phyloP scores from a whole-genome alignment of 1,140 invertebrate species.

The Babylonia areolata region DNA sequence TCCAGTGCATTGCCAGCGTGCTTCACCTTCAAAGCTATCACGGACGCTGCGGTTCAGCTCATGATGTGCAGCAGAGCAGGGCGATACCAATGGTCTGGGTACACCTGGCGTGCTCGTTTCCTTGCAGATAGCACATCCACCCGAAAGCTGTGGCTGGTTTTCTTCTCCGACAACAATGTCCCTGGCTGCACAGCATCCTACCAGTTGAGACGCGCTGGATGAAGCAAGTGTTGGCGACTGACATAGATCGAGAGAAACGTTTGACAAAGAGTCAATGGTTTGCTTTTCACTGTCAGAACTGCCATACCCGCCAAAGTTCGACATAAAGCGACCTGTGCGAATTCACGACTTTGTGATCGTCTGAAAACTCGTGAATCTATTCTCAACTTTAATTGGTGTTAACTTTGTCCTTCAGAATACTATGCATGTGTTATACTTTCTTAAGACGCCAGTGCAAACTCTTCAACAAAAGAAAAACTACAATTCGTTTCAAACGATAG shows the following conservation, averaged over 20 bases:
- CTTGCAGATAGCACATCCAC: not conserved
- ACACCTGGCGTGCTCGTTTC: not conserved
- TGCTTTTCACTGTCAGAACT: not conserved
- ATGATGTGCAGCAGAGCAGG: not conserved
- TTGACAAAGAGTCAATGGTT: not conserved
- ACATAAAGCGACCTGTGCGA: not conserved
- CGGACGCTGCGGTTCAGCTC: not conserved
- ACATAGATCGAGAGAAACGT: not conserved
- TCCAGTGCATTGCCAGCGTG: not conserved
- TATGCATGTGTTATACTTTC: too few relatives aligned
- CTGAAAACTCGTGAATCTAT: too few relatives aligned
- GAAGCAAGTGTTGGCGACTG: not conserved
- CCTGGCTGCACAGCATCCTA: not conserved
- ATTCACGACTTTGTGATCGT: too few relatives aligned
- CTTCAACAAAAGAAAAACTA: too few relatives aligned
- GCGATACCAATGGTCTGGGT: not conserved
- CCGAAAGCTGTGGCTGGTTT: not conserved
- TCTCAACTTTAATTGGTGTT: too few relatives aligned
- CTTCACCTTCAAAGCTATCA: not conserved
- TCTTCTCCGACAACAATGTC: not conserved
- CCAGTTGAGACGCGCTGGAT: not conserved
- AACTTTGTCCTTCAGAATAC: too few relatives aligned
- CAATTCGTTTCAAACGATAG: too few relatives aligned
- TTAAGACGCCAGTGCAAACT: too few relatives aligned
- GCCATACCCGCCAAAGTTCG: not conserved